Base-by-base conservation (phyloP, 2,888 invertebrate genomes). In the Parelbella ahira region DNA sequence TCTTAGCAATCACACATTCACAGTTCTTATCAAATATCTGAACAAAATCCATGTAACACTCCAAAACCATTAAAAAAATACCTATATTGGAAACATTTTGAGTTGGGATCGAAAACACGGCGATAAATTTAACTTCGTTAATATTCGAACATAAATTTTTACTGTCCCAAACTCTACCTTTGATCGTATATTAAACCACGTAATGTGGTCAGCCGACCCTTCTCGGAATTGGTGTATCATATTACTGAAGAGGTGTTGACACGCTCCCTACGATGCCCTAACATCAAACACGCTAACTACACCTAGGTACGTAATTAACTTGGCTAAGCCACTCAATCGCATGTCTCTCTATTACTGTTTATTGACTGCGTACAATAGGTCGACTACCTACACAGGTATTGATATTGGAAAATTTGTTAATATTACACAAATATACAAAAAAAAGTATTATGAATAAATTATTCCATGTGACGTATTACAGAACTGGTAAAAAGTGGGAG, bases 201-300 rank as follows among this genome's bases (percentile, higher is more conserved):
- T 54, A 54, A 60, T 60, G 73, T 68, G 78, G 76, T 73, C 72
- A 65, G 59, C 54, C 60, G 64, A 65, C 72, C 74, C 70, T 68
- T 66, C 67, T 62, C 63, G 71, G 67, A 63, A 72, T 70, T 67
- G 65, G 60, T 58, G 58, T 67, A 77, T 81, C 78, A 67, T 67
- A 73, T 82, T 77, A 73, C 75, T 56, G 56, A 53, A 64, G 68
- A 79, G 70, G 73, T 75, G 75, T 80, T 76, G 74, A 78, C 74
- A 63, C 61, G 61, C 49, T 58, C 64, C 54, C 65, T 62, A 51
- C 60, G 58, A 71, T 64, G 61, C 62, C 63, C 63, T 60, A 52
- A 67, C 62, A 69, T 72, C 72, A 78, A 78, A 73, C 67, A 25
- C 29, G 44, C 58, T 58, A 58, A 66, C 67, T 64, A 65, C 23